These are phyloP conservation scores for Bombus pascuorum DNA, from an alignment of 1,140 invertebrate species.

Conservation along the genomic window DNA sequence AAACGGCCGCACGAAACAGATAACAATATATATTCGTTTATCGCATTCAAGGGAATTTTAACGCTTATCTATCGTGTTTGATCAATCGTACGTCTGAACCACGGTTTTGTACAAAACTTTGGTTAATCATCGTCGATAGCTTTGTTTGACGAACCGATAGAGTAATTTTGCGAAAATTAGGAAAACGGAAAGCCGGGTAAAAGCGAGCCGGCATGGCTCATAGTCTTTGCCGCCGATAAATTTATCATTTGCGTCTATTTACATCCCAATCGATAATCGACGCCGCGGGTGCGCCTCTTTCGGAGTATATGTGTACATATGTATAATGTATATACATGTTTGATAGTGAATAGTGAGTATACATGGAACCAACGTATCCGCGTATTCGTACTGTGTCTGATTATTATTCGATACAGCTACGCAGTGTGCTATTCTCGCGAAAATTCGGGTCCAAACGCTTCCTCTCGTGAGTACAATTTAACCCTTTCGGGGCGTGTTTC, in stretches of 20 bases:
- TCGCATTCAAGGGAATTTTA: background rate
- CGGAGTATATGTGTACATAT: background rate
- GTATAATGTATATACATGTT: no score
- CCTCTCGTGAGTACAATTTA: no score
- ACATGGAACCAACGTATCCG: background rate
- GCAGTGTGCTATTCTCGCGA: background rate
- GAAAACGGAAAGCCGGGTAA: background rate
- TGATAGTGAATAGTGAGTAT: background rate
- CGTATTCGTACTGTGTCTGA: background rate
- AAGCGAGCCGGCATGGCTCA: background rate
- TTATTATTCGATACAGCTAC: slow-evolving; percentile 3
- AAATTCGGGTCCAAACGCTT: background rate
- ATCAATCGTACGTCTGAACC: background rate
- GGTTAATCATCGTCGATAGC: background rate
- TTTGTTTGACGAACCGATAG: background rate
- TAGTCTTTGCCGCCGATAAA: slow-evolving; percentile 45
- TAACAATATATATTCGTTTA: background rate
- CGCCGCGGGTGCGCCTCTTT: slow-evolving; percentile 37
- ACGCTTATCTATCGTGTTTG: background rate
- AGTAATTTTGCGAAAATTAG: background rate
- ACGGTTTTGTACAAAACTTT: background rate
- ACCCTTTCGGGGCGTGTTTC: no score
- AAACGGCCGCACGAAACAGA: slow-evolving; percentile 31
- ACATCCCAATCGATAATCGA: slow-evolving; percentile 74
- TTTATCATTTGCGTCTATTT: slow-evolving; percentile 71